Evolutionary conservation across 1,140 invertebrate species (phyloP), one percentile per base, ranked within the genome.

Genomic region (Diprion similis): DNA sequence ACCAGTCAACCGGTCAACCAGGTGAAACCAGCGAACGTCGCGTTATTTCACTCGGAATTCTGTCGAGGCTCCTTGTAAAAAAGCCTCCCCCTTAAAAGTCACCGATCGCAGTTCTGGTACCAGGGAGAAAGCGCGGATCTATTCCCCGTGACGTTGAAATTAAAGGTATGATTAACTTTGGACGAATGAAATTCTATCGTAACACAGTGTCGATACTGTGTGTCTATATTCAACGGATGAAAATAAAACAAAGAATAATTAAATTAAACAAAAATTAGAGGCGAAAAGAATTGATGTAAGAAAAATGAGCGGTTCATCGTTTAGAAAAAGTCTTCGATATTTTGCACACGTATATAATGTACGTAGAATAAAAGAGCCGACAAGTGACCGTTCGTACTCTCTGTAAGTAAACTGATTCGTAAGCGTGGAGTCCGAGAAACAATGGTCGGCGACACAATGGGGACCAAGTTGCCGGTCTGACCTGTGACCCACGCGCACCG

Each of bases 381-480:
- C 51, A 17, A 59, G 51, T 59, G 51, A 59, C 51, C 51, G 51
- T 17, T 59, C 51, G 51, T 59, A 59, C 51, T 59, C 51, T 13
- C n/a, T 59, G 51, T 59, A 51, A 18, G 24, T 78, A 79, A 81
- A 83, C 74, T 80, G 80, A 83, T 84, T 86, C 85, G 86, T 87
- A 88, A 87, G 85, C 85, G 84, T 84, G 81, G 85, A 86, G 85
- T 85, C 86, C 78, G 75, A 71, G 71, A 79, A 85, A 86, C 84
- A 86, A 85, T 85, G 82, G 83, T 79, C 73, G 76, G 73, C 80
- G 78, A 87, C 81, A 88, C 86, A 87, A 87, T 86, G 82, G 86
- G 77, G 80, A 86, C 85, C 84, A 81, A 87, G 85, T 84, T 84
- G 85, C 81, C 84, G 83, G 81, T 84, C 83, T 79, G 84, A 87